A percentile compares a stretch with the other conserved stretches of the same genome.
phyloP scores from a whole-genome alignment of 2,888 invertebrate genomes.

The Syrista parreyssii region DNA sequence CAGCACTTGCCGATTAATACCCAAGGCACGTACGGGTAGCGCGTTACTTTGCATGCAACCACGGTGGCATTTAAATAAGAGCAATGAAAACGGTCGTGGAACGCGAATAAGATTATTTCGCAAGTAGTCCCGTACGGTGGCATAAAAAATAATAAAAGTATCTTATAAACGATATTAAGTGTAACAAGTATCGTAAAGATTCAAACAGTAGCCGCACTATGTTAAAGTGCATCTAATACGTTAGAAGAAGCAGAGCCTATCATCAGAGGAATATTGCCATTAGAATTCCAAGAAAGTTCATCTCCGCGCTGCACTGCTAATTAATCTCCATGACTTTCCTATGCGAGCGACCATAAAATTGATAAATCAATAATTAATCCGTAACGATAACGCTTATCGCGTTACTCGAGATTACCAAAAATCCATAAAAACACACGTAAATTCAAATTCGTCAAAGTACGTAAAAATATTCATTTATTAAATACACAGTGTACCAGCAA shows the following conservation, averaged over 20 bases:
- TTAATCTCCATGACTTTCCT: neutral
- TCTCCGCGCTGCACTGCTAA: neutral
- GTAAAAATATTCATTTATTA: no score
- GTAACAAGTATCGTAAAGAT: neutral
- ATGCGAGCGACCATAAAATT: neutral
- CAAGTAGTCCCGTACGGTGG: conserved; percentile 10
- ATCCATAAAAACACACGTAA: neutral
- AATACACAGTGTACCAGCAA: neutral
- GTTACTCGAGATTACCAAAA: neutral
- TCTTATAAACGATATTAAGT: neutral
- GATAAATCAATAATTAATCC: neutral
- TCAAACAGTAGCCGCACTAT: neutral
- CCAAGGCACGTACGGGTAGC: neutral
- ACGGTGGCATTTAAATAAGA: conserved; percentile 41
- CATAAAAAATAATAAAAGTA: neutral
- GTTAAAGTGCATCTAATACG: neutral
- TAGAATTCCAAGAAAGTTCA: neutral
- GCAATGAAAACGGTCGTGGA: conserved; percentile 34
- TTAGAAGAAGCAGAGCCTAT: neutral
- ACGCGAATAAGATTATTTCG: conserved; percentile 42
- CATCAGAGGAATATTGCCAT: neutral
- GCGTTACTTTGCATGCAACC: conserved; percentile 12
- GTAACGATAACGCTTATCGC: neutral
- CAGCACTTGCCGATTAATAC: neutral
- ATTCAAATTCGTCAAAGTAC: neutral